Evolutionary conservation across 2,888 invertebrate genomes (phyloP).

Genomic region (Habrosyne pyritoides): DNA sequence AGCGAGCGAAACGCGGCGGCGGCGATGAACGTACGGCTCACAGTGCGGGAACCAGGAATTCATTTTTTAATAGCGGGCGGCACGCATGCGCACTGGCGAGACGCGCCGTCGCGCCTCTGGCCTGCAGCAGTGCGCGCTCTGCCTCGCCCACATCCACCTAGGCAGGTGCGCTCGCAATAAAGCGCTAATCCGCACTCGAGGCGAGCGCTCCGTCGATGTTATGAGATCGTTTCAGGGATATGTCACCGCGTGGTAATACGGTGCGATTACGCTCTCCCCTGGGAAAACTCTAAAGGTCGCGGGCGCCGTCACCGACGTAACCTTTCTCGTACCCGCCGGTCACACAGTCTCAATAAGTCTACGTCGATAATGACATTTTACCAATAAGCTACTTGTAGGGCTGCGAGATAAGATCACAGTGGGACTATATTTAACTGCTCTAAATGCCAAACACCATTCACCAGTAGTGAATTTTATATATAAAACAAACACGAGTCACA

Average conservation of each 20-base stretch:
- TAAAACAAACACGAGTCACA: constrained; percentile 14
- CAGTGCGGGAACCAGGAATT: constrained; percentile 74
- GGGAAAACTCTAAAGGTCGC: constrained; percentile 59
- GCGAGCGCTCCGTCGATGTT: constrained; percentile 36
- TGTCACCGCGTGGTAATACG: constrained; percentile 56
- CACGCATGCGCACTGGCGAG: constrained; percentile 68
- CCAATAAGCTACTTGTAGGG: constrained; percentile 51
- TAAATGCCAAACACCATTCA: not conserved
- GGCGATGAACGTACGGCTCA: constrained; percentile 65
- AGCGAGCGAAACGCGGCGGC: constrained; percentile 58
- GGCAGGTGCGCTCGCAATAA: constrained; percentile 54
- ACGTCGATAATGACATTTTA: constrained; percentile 59
- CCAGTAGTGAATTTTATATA: constrained; percentile 9
- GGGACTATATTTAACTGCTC: not conserved
- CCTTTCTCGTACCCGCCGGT: constrained; percentile 57
- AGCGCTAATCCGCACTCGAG: constrained; percentile 39
- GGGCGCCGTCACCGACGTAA: constrained; percentile 43
- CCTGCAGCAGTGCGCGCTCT: constrained; percentile 64
- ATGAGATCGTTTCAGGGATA: constrained; percentile 46
- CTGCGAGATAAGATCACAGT: constrained; percentile 17
- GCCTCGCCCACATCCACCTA: constrained; percentile 44
- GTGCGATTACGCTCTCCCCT: constrained; percentile 54
- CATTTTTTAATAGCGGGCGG: constrained; percentile 63
- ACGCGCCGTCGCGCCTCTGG: constrained; percentile 50
- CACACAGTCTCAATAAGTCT: constrained; percentile 39